Conservation (phyloP, 1,140 invertebrate genomes). For the Eulimnadia texana region DNA sequence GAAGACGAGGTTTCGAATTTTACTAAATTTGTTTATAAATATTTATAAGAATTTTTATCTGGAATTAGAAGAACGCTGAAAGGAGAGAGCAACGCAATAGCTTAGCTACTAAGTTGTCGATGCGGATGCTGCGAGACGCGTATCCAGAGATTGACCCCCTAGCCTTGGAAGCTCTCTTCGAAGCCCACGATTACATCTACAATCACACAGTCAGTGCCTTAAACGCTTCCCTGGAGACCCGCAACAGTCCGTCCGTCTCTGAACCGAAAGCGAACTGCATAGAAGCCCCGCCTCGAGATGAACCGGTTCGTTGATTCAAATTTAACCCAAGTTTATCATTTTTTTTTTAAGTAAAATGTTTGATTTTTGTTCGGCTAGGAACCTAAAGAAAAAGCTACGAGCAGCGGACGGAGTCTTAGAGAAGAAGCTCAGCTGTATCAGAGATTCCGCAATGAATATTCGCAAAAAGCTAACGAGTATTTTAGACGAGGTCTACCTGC, state of each 20-base stretch:
- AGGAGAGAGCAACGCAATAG: slow-evolving; percentile 12
- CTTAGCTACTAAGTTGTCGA: slow-evolving; percentile 28
- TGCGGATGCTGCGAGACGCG: slow-evolving; percentile 46
- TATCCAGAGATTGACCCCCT: slow-evolving; percentile 50
- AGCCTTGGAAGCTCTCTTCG: slow-evolving; percentile 46
- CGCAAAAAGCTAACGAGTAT: slow-evolving; percentile 50
- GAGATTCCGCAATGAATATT: slow-evolving; percentile 38
- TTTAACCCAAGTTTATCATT: no score
- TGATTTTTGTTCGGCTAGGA: not conserved
- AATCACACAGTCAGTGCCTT: slow-evolving; percentile 23
- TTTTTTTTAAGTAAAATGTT: no score
- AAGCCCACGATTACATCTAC: slow-evolving; percentile 37
- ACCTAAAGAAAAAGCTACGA: not conserved
- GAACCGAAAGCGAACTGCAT: not conserved
- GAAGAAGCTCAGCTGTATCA: slow-evolving; percentile 37
- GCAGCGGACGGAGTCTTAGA: slow-evolving; percentile 25
- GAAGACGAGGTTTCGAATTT: slow-evolving; percentile 22
- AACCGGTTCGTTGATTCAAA: no score
- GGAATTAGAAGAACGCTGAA: slow-evolving; percentile 17
- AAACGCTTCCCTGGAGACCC: slow-evolving; percentile 18
- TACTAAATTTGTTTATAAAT: not conserved
- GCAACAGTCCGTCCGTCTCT: slow-evolving; percentile 14
- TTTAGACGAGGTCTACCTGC: slow-evolving; percentile 41
- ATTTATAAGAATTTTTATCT: slow-evolving; percentile 1
- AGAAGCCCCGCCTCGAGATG: no score